These are phyloP conservation scores for Polietes domitor DNA, from an alignment of 2,888 invertebrate genomes.

Conservation along the genomic window DNA sequence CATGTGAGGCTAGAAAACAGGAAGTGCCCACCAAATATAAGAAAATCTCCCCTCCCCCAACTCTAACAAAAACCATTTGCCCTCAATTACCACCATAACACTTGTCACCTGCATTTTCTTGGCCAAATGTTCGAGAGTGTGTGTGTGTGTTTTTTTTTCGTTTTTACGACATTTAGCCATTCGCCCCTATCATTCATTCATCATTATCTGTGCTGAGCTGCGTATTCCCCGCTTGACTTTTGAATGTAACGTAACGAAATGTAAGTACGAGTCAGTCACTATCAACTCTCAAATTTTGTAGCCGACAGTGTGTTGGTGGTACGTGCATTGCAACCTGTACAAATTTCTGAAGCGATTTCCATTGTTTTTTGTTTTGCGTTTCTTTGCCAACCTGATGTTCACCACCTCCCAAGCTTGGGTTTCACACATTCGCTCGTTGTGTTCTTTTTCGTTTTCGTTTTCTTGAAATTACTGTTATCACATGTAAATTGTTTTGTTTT, in stretches of 20 bases:
- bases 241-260: neutral
- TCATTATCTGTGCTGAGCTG: neutral
- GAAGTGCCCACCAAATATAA: neutral
- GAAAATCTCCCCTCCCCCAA: neutral
- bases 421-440: neutral
- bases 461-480: neutral
- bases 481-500: neutral
- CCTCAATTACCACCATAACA: neutral
- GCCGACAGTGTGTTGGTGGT: neutral
- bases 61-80: neutral
- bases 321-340: conserved; percentile 26
- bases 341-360: neutral
- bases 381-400: neutral
- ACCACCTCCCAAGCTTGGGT: neutral
- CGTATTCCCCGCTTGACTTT: neutral
- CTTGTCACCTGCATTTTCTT: conserved; percentile 8
- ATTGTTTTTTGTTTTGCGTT: neutral
- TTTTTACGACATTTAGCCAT: neutral
- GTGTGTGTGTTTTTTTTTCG: neutral
- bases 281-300: too few relatives aligned
- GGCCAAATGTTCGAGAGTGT: neutral
- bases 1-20: neutral
- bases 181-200: conserved; percentile 18
- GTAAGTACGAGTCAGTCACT: too few relatives aligned
- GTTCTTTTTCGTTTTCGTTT: neutral